These are phyloP conservation scores for Nyctalus aviator DNA, from an alignment of 2,797 vertebrate genomes.

Conservation along the genomic window DNA sequence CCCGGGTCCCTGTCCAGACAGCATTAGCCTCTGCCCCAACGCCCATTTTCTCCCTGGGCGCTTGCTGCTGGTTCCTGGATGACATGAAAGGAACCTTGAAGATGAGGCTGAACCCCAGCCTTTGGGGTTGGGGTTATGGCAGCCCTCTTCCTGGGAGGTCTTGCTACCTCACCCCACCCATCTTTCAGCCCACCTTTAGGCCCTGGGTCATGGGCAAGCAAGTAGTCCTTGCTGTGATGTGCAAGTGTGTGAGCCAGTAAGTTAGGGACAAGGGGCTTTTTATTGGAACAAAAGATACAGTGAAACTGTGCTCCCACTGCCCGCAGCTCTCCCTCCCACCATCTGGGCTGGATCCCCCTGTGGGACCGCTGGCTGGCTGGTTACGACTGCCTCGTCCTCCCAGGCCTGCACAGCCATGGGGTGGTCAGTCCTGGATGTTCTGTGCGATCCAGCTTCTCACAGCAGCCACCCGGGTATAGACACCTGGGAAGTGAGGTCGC, in stretches of 20 bases:
- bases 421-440: slow-evolving; percentile 87
- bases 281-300: slow-evolving; percentile 77
- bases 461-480: slow-evolving; percentile 94
- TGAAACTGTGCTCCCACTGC: slow-evolving; percentile 52
- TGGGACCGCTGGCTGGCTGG: neutral
- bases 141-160: neutral
- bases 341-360: neutral
- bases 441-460: slow-evolving; percentile 93
- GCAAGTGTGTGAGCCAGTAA: neutral
- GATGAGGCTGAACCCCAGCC: neutral
- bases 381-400: neutral
- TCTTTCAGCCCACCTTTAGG: too few relatives aligned
- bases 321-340: neutral
- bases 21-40: neutral
- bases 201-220: neutral
- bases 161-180: neutral
- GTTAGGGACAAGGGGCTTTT: slow-evolving; percentile 43
- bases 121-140: too few relatives aligned
- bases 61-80: too few relatives aligned
- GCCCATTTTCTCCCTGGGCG: rapidly evolving
- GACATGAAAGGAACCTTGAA: neutral
- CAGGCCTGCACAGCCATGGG: neutral
- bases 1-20: too few relatives aligned
- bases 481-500: slow-evolving; percentile 93
- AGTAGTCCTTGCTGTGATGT: neutral